phyloP scores from a whole-genome alignment of 2,113 vertebrate species.

The Neomonachus schauinslandi region DNA sequence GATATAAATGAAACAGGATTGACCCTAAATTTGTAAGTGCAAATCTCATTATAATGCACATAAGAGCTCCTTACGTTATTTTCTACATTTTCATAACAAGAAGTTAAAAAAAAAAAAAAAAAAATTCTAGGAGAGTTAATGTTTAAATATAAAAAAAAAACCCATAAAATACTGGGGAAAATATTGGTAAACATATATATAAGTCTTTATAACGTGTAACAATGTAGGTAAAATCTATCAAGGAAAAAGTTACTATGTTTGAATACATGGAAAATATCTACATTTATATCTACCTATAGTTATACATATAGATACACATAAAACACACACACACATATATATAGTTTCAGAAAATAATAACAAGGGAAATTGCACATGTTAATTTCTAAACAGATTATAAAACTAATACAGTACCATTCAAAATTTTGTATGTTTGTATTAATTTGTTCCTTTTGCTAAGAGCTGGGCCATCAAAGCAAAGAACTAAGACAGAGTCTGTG shows the following conservation, averaged over 20 bases:
- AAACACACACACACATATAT: background rate
- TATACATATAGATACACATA: background rate
- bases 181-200: background rate
- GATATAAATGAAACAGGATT: background rate
- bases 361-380: background rate
- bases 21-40: background rate
- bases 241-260: conserved; percentile 3
- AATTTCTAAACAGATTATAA: background rate
- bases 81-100: background rate
- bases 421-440: background rate
- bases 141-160: background rate
- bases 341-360: conserved; percentile 10
- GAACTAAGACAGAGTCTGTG: background rate
- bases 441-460: background rate
- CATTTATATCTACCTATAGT: background rate
- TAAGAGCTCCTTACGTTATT: background rate
- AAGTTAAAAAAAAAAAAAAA: background rate
- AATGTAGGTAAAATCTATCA: background rate
- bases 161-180: background rate
- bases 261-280: background rate
- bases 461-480: background rate
- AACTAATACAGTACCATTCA: background rate
- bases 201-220: background rate
- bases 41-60: background rate
- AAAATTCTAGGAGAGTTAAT: background rate